phyloP scores from a whole-genome alignment of 2,113 vertebrate genomes.

The Caloenas nicobarica region DNA sequence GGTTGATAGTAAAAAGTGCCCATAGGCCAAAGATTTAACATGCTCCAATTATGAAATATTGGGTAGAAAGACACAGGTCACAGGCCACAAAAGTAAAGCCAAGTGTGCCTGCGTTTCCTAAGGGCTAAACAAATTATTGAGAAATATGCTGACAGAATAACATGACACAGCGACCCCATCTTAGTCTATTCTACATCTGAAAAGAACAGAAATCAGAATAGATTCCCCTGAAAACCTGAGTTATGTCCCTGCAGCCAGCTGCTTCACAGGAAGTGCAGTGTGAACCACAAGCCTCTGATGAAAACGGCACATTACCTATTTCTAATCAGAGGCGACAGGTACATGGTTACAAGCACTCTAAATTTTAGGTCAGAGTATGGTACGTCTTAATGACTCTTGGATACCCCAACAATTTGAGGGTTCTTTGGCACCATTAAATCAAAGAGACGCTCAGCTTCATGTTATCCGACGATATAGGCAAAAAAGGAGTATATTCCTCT shows the following conservation, averaged over 20 bases:
- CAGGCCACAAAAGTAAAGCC: constrained; percentile 1
- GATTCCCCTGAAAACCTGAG: not conserved
- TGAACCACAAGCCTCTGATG: not conserved
- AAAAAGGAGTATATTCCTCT: not conserved
- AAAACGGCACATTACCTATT: not conserved
- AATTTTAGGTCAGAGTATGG: not conserved
- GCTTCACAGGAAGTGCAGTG: fast-evolving
- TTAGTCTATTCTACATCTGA: not conserved
- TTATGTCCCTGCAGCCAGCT: not conserved
- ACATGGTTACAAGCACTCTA: not conserved
- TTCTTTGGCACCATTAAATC: not conserved
- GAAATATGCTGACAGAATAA: not conserved
- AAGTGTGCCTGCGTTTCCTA: not conserved
- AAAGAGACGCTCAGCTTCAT: not conserved
- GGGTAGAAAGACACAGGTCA: constrained; percentile 23
- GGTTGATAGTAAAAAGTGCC: not conserved
- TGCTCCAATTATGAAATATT: constrained; percentile 39
- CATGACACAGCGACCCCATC: not conserved
- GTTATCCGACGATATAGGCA: not conserved
- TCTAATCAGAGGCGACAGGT: not conserved
- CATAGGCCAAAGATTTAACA: constrained; percentile 23
- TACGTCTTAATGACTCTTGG: not conserved
- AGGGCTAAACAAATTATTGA: constrained; percentile 6
- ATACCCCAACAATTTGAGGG: not conserved
- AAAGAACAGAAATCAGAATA: not conserved